Evolutionary conservation across 2,888 invertebrate genomes (phyloP), one percentile per base, ranked within the genome.

Genomic region (Troides aeacus): DNA sequence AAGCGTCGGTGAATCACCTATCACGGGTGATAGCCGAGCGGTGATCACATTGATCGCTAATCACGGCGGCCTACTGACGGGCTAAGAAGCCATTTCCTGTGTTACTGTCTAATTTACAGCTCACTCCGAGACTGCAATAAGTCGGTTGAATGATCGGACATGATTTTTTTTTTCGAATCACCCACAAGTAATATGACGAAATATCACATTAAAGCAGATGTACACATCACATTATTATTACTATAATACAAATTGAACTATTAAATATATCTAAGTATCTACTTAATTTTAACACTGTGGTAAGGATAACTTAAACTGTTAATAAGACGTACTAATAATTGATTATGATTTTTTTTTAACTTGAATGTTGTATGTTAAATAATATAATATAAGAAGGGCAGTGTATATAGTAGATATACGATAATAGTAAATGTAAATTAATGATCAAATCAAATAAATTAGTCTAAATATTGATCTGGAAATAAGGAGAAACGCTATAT

Each of bases 41-140:
- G 83, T 85, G 86, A 89, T 89, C 87, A 84, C 81, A 74, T 81
- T 80, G 83, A 87, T 88, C 82, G 86, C 89, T 89, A 90, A 91
- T 90, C 90, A 89, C 80, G 72, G 85, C 75, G 81, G 66, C 66
- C 77, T 80, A 86, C 86, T 90, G 92, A 92, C 92, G 88, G 89
- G 80, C 77, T 92, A 92, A 92, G 90, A 90, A 91, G 89, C 85
- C 89, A 86, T 89, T 90, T 92, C 92, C 92, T 89, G 91, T 84
- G 85, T 82, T 79, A 86, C 86, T 86, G 83, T 90, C 92, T 92
- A 91, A 92, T 92, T 92, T 89, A 89, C 89, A 85, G 87, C 85
- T 87, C 87, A 85, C 87, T 85, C 84, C 81, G 78, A 82, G 81
- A 72, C 68, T 71, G 72, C 72, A 72, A 70, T 72, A 72, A 74